Evolutionary conservation across 2,888 invertebrate genomes (phyloP).

Genomic region (Xylocampa areola): DNA sequence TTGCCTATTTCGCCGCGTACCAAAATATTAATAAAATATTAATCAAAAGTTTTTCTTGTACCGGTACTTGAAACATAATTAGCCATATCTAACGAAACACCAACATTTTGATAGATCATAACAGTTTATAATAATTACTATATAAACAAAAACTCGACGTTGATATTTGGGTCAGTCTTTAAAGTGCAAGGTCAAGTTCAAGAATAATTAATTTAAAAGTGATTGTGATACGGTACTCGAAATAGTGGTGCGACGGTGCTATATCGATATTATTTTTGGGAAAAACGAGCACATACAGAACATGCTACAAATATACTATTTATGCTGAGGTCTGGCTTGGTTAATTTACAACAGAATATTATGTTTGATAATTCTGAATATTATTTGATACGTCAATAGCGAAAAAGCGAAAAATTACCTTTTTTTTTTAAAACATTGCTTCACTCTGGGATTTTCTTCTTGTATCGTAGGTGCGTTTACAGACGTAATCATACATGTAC

Average conservation of each 20-base stretch:
- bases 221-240: slow-evolving; percentile 64
- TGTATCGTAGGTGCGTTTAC: too few species aligned
- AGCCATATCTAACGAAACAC: slow-evolving; percentile 12
- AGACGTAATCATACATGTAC: too few species aligned
- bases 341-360: too few species aligned
- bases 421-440: too few species aligned
- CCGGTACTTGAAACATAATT: slow-evolving; percentile 22
- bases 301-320: too few species aligned
- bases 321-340: too few species aligned
- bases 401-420: too few species aligned
- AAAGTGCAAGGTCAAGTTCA: slow-evolving; percentile 74
- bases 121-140: slow-evolving; percentile 38
- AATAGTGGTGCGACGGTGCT: slow-evolving; percentile 38
- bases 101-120: slow-evolving; percentile 27
- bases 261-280: slow-evolving; percentile 33
- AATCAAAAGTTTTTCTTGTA: not conserved
- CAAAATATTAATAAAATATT: slow-evolving; percentile 11
- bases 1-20: not conserved
- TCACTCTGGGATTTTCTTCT: too few species aligned
- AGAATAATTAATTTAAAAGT: slow-evolving; percentile 56
- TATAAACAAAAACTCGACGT: slow-evolving; percentile 43
- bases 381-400: too few species aligned
- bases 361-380: too few species aligned
- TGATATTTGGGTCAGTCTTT: slow-evolving; percentile 62
- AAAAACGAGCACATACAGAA: not conserved